Evolutionary conservation across 2,888 invertebrate genomes (phyloP).

Genomic region (Drosophila meridionalis): DNA sequence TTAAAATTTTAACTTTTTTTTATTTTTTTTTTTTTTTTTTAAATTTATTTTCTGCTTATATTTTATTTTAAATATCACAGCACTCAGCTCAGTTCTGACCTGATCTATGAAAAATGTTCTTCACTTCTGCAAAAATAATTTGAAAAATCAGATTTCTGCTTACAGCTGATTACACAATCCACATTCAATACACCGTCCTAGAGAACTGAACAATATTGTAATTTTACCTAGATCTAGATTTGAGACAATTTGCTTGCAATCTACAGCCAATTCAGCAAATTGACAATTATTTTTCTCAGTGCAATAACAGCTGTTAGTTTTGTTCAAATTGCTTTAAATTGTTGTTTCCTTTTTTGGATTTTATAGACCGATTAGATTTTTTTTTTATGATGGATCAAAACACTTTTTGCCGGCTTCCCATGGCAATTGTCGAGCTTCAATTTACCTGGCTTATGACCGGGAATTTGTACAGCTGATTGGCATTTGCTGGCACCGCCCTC

Average conservation of each 20-base stretch:
- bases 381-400: conserved; percentile 1
- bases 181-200: neutral
- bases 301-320: conserved; percentile 11
- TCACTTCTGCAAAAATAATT: neutral
- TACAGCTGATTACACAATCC: neutral
- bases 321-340: conserved; percentile 19
- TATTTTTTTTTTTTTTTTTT: too few species aligned
- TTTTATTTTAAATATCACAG: too few species aligned
- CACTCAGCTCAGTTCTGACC: too few species aligned
- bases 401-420: conserved; percentile 13
- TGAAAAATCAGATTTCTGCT: neutral
- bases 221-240: neutral
- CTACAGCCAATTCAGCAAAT: neutral
- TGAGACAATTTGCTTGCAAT: neutral
- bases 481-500: conserved; percentile 19
- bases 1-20: too few species aligned
- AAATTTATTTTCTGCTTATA: too few species aligned
- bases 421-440: conserved; percentile 3
- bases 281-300: conserved; percentile 19
- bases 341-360: conserved; percentile 31
- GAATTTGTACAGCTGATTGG: conserved; percentile 6
- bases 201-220: neutral
- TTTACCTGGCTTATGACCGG: conserved; percentile 4
- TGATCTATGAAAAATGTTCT: neutral
- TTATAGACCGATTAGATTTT: neutral